These are phyloP conservation scores for Corythucha ciliata DNA, from an alignment of 2,888 invertebrate species.

Conservation along the genomic window DNA sequence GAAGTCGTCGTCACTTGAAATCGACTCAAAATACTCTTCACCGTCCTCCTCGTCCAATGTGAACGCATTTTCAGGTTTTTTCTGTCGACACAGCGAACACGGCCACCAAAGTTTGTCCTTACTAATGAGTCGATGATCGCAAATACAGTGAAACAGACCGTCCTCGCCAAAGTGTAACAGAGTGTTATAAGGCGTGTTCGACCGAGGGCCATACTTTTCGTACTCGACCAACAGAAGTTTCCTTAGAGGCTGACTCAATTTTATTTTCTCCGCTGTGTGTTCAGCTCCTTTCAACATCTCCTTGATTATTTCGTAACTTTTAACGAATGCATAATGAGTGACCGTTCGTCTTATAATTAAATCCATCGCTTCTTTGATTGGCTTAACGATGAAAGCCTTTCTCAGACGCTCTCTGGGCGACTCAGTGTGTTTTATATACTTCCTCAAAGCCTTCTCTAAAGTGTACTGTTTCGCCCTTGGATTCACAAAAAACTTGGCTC, in stretches of 20 bases:
- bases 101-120: conserved; percentile 17
- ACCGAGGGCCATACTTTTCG: conserved; percentile 16
- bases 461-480: conserved; percentile 16
- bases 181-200: conserved; percentile 14
- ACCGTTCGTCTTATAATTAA: conserved; percentile 14
- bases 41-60: too few species aligned
- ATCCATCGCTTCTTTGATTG: conserved; percentile 19
- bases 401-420: conserved; percentile 18
- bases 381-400: conserved; percentile 16
- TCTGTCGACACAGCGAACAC: conserved; percentile 18
- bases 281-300: background rate
- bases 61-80: too few species aligned
- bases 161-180: conserved; percentile 4
- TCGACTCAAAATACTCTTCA: too few species aligned
- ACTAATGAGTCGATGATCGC: conserved; percentile 12
- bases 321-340: conserved; percentile 17
- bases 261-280: conserved; percentile 11
- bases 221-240: conserved; percentile 18
- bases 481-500: conserved; percentile 18
- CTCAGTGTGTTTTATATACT: conserved; percentile 14
- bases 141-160: conserved; percentile 20
- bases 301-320: conserved; percentile 7
- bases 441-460: conserved; percentile 18
- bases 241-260: conserved; percentile 6
- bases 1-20: too few species aligned